Evolutionary conservation across 2,888 invertebrate species (phyloP), one percentile per base, ranked within the genome.

Genomic region (Chaetoderma sp.): DNA sequence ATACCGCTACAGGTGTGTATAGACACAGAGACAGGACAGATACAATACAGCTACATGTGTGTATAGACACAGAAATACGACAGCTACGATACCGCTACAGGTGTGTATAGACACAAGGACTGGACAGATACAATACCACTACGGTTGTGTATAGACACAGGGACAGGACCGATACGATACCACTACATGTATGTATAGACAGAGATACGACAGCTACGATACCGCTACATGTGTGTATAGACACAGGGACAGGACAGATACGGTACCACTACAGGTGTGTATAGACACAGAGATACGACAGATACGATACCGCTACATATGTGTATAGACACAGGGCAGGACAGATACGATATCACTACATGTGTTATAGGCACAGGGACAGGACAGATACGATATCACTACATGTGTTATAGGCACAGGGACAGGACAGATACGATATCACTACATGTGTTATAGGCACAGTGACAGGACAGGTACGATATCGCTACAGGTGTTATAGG

Each of bases 131-230:
- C n/a, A n/a, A n/a, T n/a, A n/a, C n/a, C n/a, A n/a, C n/a, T n/a
- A n/a, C n/a, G n/a, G n/a, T n/a, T n/a, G n/a, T n/a, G n/a, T 58
- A 71, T 36, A 80, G 78, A 65, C 71, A 80, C 63, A 78, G 78
- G 56, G 81, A 81, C 47, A 77, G 76, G 52, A 54, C 70, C 10
- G 78, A 78, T 4, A 39, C 60, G 2, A 73, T 82, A 25, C 66
- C 68, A 13, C 66, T 64, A 28, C 79, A 78, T 77, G 82, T 83
- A 66, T 47, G 71, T 59, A 13, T 16, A 8, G n/a, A 47, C 8
- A 49, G 3, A 13, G n/a, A n/a, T n/a, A n/a, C n/a, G n/a, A n/a
- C n/a, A n/a, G n/a, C n/a, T n/a, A n/a, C n/a, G n/a, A n/a, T n/a
- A n/a, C n/a, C n/a, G n/a, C n/a, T n/a, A n/a, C n/a, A n/a, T n/a